Evolutionary conservation across 2,888 invertebrate species (phyloP).

Genomic region (Ischnura elegans): DNA sequence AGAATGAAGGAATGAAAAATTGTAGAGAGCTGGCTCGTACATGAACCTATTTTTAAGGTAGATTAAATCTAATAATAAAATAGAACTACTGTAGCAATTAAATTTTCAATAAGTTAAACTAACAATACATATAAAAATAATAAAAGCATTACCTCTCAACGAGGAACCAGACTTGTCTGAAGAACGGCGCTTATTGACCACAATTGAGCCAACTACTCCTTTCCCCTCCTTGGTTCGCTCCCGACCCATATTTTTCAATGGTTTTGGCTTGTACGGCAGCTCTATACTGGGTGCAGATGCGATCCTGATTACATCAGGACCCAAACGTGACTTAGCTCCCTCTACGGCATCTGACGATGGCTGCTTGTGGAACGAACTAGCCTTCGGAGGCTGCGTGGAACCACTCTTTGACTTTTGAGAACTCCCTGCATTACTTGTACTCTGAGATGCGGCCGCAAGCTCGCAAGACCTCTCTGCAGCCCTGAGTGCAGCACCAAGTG

Average conservation of each 20-base stretch:
- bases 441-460: slow-evolving; percentile 25
- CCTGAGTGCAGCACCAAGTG: slow-evolving; percentile 44
- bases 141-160: slow-evolving; percentile 13
- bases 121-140: neutral
- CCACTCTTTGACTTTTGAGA: slow-evolving; percentile 9
- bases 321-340: slow-evolving; percentile 1
- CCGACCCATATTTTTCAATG: slow-evolving; percentile 70
- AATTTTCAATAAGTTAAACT: neutral
- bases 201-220: slow-evolving; percentile 69
- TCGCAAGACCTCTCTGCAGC: slow-evolving; percentile 51
- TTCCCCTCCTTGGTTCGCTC: slow-evolving; percentile 71
- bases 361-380: slow-evolving; percentile 15
- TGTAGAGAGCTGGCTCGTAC: too few species aligned
- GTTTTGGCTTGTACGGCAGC: slow-evolving; percentile 76
- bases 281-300: slow-evolving; percentile 73
- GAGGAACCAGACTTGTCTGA: slow-evolving; percentile 39
- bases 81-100: too few species aligned
- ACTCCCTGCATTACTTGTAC: slow-evolving; percentile 26
- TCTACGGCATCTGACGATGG: neutral
- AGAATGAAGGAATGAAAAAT: too few species aligned
- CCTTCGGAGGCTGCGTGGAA: slow-evolving; percentile 15
- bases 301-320: slow-evolving; percentile 24
- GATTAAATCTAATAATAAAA: too few species aligned
- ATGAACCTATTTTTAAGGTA: too few species aligned
- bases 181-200: slow-evolving; percentile 54